These are phyloP conservation scores for Arctopsyche grandis DNA, from an alignment of 1,140 invertebrate species.

Conservation along the genomic window DNA sequence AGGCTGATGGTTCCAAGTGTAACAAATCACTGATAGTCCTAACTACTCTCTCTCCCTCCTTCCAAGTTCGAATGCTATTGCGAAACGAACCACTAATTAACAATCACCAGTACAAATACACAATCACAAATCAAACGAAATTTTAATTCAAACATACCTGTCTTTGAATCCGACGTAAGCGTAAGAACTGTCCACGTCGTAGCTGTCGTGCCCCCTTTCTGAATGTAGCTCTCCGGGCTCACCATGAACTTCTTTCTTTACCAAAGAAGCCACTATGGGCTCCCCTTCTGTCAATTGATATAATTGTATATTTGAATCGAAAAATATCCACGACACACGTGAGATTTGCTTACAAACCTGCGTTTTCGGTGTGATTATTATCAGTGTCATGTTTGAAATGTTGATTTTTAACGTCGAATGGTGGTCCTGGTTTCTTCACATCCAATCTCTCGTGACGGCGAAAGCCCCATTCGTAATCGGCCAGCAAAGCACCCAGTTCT, in stretches of 20 bases:
- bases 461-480: conserved; percentile 75
- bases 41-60: conserved; percentile 69
- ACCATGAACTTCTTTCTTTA: conserved; percentile 63
- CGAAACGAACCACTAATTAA: conserved; percentile 34
- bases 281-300: background rate
- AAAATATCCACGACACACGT: background rate
- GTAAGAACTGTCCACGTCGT: conserved; percentile 74
- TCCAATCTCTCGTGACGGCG: conserved; percentile 87
- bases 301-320: background rate
- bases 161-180: conserved; percentile 76
- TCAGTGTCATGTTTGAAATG: conserved; percentile 48
- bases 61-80: conserved; percentile 65
- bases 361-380: conserved; percentile 42
- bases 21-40: conserved; percentile 70
- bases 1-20: conserved; percentile 67
- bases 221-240: conserved; percentile 26
- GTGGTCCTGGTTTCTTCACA: conserved; percentile 94
- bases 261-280: conserved; percentile 44
- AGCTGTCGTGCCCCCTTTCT: conserved; percentile 61
- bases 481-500: conserved; percentile 64
- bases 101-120: background rate
- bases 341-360: conserved; percentile 26
- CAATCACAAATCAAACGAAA: background rate
- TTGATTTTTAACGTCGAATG: conserved; percentile 68
- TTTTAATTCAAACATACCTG: conserved; percentile 60